phyloP scores from a whole-genome alignment of 2,113 vertebrate genomes.

The Rhagologus leucostigma region DNA sequence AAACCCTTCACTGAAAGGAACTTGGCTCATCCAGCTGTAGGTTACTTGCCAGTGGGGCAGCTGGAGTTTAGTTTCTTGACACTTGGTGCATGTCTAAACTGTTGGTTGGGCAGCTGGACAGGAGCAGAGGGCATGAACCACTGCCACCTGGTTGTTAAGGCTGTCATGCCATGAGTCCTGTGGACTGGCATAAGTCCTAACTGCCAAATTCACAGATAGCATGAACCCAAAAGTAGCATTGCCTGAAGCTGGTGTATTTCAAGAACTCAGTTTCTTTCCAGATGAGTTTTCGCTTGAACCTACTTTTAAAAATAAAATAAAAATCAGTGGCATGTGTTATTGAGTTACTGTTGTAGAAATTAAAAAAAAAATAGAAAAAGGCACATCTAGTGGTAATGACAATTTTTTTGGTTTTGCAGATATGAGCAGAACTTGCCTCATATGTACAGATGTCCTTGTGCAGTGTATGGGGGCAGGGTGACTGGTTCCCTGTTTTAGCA shows the following conservation, averaged over 20 bases:
- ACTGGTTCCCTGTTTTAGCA: not conserved
- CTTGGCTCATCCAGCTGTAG: not conserved
- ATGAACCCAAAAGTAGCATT: not conserved
- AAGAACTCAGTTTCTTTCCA: not conserved
- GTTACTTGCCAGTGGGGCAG: not conserved
- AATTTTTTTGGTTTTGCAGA: not conserved
- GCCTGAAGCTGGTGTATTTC: not conserved
- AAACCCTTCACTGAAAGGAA: not conserved
- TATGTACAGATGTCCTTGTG: not conserved
- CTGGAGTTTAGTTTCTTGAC: not conserved
- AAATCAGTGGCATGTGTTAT: not conserved
- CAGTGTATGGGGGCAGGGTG: not conserved
- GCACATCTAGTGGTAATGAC: not conserved
- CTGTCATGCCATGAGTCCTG: accelerated
- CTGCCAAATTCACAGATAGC: not conserved
- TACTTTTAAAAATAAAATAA: not conserved
- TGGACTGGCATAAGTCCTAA: not conserved
- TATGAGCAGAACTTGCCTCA: not conserved
- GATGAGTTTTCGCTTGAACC: not conserved
- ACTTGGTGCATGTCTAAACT: not conserved
- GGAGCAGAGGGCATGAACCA: not conserved
- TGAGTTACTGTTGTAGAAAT: not conserved
- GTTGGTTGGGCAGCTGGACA: not conserved
- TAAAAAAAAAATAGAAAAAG: not conserved
- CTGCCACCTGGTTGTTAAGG: not conserved